Conservation (phyloP, 2,113 vertebrate genomes). For the Chamaetylas fuelleborni region DNA sequence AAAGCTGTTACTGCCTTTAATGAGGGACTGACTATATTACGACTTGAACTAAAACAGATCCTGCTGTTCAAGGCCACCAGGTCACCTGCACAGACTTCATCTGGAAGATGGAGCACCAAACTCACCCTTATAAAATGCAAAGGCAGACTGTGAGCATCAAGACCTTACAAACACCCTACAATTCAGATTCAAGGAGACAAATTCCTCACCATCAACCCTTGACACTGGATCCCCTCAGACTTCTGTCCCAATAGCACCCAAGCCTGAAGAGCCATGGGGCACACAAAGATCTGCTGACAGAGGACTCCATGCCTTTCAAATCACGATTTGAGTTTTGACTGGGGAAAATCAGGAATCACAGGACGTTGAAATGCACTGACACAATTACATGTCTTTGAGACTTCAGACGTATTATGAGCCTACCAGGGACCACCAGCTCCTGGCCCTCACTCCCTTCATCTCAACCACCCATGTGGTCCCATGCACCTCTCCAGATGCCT, state of each 20-base stretch:
- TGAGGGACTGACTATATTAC: background rate
- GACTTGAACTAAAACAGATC: background rate
- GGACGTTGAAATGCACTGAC: background rate
- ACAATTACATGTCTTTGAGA: background rate
- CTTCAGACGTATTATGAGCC: accelerated
- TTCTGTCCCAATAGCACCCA: background rate
- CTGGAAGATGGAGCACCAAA: background rate
- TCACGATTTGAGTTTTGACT: background rate
- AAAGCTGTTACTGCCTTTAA: slow-evolving; percentile 21
- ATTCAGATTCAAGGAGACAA: background rate
- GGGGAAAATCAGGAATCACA: accelerated
- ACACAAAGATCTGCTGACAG: background rate
- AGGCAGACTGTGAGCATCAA: background rate
- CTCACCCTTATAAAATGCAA: background rate
- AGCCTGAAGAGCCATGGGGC: accelerated
- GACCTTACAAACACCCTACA: background rate
- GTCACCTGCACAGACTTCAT: background rate
- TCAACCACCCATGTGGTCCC: background rate
- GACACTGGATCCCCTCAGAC: background rate
- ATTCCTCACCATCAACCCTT: background rate
- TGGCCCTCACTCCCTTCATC: background rate
- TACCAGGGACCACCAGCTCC: background rate
- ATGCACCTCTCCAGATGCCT: accelerated
- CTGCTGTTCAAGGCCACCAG: accelerated
- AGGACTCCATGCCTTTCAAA: background rate